A percentile compares a stretch with the other conserved stretches of the same genome.
These are phyloP conservation scores for Cyanoderma ruficeps DNA, from an alignment of 2,113 vertebrate genomes.

Conservation along the genomic window DNA sequence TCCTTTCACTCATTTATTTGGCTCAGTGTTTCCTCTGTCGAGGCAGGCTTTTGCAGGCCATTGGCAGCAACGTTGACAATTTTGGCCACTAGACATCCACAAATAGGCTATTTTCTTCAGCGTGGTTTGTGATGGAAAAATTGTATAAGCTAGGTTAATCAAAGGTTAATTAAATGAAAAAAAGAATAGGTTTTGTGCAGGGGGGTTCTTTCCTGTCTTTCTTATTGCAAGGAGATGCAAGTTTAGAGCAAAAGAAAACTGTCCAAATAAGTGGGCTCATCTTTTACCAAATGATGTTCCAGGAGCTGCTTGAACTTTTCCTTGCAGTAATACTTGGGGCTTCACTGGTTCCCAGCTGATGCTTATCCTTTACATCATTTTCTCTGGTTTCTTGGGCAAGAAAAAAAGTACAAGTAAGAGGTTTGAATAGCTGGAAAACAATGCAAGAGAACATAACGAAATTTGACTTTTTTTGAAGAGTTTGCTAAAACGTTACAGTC, in stretches of 20 bases:
- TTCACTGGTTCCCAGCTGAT: not conserved
- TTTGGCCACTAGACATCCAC: not conserved
- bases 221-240: not conserved
- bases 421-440: not conserved
- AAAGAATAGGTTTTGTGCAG: not conserved
- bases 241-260: not conserved
- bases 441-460: not conserved
- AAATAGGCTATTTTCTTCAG: not conserved
- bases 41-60: not conserved
- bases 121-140: not conserved
- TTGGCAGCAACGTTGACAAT: fast-evolving
- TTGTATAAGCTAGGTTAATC: not conserved
- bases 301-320: not conserved
- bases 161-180: not conserved
- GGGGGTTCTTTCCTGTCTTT: not conserved
- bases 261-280: not conserved
- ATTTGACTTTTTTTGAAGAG: not conserved
- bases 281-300: not conserved
- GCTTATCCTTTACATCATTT: not conserved
- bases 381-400: not conserved
- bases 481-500: not conserved
- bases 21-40: not conserved
- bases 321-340: not conserved
- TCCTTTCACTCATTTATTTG: not conserved
- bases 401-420: not conserved